A percentile compares a stretch with the other conserved stretches of the same genome.
phyloP scores from a whole-genome alignment of 2,888 invertebrate species.

The Odontocerum albicorne region DNA sequence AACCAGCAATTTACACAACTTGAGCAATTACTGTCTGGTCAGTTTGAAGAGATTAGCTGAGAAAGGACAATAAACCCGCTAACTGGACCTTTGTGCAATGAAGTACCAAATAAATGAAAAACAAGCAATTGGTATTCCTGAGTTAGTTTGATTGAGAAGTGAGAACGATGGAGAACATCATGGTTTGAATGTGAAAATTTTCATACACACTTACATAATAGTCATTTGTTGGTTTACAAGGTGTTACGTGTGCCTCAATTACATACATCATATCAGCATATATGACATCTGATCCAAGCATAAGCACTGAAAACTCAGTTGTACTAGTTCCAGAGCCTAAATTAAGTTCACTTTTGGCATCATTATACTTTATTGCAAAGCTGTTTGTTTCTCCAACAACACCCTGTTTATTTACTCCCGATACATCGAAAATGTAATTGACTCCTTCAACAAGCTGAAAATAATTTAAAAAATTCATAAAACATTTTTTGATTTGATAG shows the following conservation, averaged over 20 bases:
- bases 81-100: no score
- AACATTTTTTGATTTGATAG: no score
- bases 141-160: no score
- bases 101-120: no score
- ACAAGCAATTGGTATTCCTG: no score
- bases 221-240: conserved; percentile 45
- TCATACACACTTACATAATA: conserved; percentile 46
- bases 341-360: conserved; percentile 25
- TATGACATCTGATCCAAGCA: conserved; percentile 43
- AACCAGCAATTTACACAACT: no score
- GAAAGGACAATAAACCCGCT: no score
- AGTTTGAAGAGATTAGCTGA: no score
- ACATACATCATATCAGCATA: conserved; percentile 43
- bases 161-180: no score
- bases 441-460: conserved; percentile 31
- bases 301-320: conserved; percentile 42
- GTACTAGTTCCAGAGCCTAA: conserved; percentile 5
- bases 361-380: conserved; percentile 29
- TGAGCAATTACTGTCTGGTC: no score
- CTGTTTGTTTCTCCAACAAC: conserved; percentile 19
- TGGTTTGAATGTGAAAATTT: no score
- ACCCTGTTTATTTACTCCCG: conserved; percentile 21
- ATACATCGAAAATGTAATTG: conserved; percentile 29
- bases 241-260: conserved; percentile 44
- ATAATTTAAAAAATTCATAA: conserved; percentile 5